Evolutionary conservation across 2,888 invertebrate genomes (phyloP).

Genomic region (Vandiemenella viatica): DNA sequence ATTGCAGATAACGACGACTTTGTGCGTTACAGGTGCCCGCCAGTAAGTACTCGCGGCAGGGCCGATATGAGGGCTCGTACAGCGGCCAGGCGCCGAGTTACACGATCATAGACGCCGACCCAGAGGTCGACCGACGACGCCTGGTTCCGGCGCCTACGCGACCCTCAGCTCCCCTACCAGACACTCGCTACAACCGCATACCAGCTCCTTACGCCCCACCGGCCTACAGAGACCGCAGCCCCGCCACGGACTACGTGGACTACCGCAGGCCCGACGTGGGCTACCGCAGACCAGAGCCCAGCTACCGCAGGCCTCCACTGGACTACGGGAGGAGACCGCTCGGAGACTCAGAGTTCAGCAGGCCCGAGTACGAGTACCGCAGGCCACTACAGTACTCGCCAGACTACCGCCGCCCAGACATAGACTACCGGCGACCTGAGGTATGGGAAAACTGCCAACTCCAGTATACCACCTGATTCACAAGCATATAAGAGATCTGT

Average conservation of each 20-base stretch:
- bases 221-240: neutral
- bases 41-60: slow-evolving; percentile 12
- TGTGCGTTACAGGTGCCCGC: too few relatives aligned
- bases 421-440: too few relatives aligned
- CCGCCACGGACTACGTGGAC: neutral
- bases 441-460: too few relatives aligned
- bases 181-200: slow-evolving; percentile 9
- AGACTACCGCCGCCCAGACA: too few relatives aligned
- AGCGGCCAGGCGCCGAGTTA: slow-evolving; percentile 7
- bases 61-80: slow-evolving; percentile 8
- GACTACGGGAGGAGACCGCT: too few relatives aligned
- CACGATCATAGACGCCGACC: slow-evolving; percentile 14
- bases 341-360: too few relatives aligned
- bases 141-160: neutral
- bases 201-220: slow-evolving; percentile 14
- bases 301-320: neutral
- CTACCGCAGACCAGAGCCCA: neutral
- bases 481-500: too few relatives aligned
- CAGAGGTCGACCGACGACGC: neutral
- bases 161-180: neutral
- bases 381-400: too few relatives aligned
- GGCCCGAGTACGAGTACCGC: too few relatives aligned
- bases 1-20: too few relatives aligned
- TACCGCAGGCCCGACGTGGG: neutral
- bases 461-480: too few relatives aligned